Base-by-base conservation (phyloP, 2,113 vertebrate genomes). In the Fukomys damarensis region DNA sequence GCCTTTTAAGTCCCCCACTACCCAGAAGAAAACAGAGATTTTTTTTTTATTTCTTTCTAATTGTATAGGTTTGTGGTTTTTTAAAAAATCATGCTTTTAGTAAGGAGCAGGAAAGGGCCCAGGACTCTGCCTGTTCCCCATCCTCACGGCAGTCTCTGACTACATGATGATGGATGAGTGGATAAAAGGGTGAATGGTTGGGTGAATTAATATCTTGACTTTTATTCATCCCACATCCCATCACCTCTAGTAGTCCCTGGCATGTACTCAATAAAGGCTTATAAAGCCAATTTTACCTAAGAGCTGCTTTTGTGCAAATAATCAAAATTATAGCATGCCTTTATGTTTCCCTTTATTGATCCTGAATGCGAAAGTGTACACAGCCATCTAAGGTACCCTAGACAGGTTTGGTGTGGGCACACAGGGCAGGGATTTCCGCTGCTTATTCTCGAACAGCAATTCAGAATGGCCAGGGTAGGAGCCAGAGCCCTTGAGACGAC, bases 251-350 rank as follows among this genome's bases (percentile, higher is more conserved):
- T 20, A 56, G 63, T 91, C 19, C 43, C 63, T 46, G 43, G 12
- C 63, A 92, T 11, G 84, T 24, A 77, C 14, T 82, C 43, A 66
- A 43, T 70, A 89, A 81, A 4, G n/a, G 20, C 96, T 83, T 70
- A 28, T 90, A 74, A 84, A 84, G 68, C 41, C 56, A 30, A 52
- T 94, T 96, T 88, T 96, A 80, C 59, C n/a, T 65, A 52, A 95
- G 38, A 84, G 58, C 3, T 58, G 28, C 38, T 93, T 91, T 82
- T 89, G 12, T 35, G 32, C 24, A 63, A 87, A 80, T 89, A 80
- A 89, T 49, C 68, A 43, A 66, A 93, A 70, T 76, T 41, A 65
- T 7, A 58, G 12, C 66, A 5, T 86, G 77, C 2, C 80, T 86
- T 80, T 70, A 58, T 74, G 35, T 61, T 79, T 88, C 14, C 30